Conservation (phyloP, 2,888 invertebrate species). For the Schizaphis graminum region DNA sequence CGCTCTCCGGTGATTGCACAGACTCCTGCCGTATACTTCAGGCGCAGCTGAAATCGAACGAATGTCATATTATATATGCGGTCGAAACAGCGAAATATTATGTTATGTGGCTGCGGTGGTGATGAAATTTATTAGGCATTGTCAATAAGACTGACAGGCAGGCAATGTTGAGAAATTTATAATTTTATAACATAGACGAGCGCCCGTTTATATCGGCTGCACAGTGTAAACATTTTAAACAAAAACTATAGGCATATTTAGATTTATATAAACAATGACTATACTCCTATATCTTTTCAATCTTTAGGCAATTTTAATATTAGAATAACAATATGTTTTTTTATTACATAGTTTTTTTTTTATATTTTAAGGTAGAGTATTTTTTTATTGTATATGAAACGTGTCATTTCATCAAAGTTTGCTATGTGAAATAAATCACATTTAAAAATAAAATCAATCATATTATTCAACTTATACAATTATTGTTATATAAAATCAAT, state of each 20-base stretch:
- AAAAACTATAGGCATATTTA: not conserved
- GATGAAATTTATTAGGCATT: not conserved
- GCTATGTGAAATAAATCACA: not conserved
- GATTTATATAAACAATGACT: not conserved
- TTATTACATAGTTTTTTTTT: not conserved
- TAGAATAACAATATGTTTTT: not conserved
- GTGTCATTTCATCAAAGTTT: not conserved
- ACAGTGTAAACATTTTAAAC: not conserved
- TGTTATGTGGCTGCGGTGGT: not conserved
- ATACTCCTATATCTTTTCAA: not conserved
- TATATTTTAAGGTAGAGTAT: not conserved
- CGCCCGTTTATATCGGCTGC: not conserved
- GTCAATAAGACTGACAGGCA: not conserved
- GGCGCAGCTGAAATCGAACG: conserved; percentile 74
- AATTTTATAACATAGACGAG: not conserved
- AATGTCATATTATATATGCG: no score
- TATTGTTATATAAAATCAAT: not conserved
- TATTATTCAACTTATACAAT: not conserved
- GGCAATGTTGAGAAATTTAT: not conserved
- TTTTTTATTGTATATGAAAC: not conserved
- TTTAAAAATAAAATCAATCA: not conserved
- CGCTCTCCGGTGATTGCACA: conserved; percentile 93
- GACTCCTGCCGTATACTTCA: conserved; percentile 85
- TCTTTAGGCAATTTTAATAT: not conserved
- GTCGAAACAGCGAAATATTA: not conserved